Evolutionary conservation across 1,140 invertebrate species (phyloP).

Genomic region (Alviniconcha marisindica): DNA sequence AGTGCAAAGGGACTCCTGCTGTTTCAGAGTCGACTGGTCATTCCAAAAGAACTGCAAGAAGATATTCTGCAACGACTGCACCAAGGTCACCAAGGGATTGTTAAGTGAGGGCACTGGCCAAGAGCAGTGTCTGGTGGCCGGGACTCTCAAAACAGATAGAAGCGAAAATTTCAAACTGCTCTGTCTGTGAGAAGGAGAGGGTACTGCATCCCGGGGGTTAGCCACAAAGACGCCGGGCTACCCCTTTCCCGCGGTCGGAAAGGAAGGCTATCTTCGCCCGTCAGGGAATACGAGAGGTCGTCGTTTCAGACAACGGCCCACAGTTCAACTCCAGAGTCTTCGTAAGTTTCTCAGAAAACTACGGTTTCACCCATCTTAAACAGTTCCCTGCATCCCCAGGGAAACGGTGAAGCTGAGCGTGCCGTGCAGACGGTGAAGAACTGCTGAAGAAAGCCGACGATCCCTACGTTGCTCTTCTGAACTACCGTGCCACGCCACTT

Average conservation of each 20-base stretch:
- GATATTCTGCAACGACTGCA: background rate
- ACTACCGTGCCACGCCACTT: no score
- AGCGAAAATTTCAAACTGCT: background rate
- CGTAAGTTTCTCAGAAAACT: no score
- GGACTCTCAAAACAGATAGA: background rate
- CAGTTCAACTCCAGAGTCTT: no score
- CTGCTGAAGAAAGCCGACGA: no score
- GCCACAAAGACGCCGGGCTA: background rate
- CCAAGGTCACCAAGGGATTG: slow-evolving; percentile 3
- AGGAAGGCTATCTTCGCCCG: background rate
- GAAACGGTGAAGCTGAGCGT: no score
- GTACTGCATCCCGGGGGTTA: background rate
- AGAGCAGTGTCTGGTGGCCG: background rate
- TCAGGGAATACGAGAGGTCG: background rate
- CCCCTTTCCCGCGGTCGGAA: background rate
- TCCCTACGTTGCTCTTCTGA: no score
- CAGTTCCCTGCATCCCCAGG: no score
- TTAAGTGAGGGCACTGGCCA: no score
- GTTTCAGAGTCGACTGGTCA: background rate
- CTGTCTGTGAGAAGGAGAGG: background rate
- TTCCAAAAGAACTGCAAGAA: background rate
- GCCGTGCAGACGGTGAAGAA: no score
- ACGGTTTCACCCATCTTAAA: no score
- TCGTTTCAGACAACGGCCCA: no score
- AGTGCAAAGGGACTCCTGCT: background rate